A percentile compares a stretch with the other conserved stretches of the same genome.
phyloP scores from a whole-genome alignment of 2,113 vertebrate species.

The Danionella cerebrum region DNA sequence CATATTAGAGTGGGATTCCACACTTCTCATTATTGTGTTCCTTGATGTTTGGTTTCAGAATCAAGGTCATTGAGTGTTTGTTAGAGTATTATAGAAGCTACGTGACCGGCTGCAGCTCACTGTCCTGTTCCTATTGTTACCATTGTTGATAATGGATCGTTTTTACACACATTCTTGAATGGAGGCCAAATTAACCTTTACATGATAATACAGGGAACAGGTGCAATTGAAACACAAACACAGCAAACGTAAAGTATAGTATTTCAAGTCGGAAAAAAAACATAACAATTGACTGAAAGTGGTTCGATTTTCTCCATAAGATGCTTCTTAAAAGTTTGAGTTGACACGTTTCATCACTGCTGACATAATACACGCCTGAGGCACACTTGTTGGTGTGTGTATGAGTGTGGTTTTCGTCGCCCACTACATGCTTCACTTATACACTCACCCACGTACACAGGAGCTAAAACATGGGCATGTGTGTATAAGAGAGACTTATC shows the following conservation, averaged over 20 bases:
- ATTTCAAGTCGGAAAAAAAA: too few relatives aligned
- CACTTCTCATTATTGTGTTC: too few relatives aligned
- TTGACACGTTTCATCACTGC: background rate
- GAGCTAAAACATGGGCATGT: background rate
- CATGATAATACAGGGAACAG: background rate
- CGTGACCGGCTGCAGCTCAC: conserved; percentile 46
- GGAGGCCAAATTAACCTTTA: conserved; percentile 33
- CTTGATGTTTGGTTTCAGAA: background rate
- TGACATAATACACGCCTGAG: background rate
- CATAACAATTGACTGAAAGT: too few relatives aligned
- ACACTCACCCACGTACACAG: background rate
- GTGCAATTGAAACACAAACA: too few relatives aligned
- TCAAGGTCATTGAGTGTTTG: background rate
- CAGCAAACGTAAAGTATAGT: too few relatives aligned
- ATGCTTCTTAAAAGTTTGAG: too few relatives aligned
- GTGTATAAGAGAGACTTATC: background rate
- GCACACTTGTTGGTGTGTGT: background rate
- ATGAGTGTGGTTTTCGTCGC: conserved; percentile 4
- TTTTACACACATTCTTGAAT: conserved; percentile 26
- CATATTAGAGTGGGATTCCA: too few relatives aligned
- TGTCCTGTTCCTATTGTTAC: conserved; percentile 41
- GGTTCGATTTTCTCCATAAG: too few relatives aligned
- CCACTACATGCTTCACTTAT: conserved; percentile 6
- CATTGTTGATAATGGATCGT: conserved; percentile 30
- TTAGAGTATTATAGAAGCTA: conserved; percentile 23